These are phyloP conservation scores for Typhlomys cinereus DNA, from an alignment of 2,113 vertebrate species.

Conservation along the genomic window DNA sequence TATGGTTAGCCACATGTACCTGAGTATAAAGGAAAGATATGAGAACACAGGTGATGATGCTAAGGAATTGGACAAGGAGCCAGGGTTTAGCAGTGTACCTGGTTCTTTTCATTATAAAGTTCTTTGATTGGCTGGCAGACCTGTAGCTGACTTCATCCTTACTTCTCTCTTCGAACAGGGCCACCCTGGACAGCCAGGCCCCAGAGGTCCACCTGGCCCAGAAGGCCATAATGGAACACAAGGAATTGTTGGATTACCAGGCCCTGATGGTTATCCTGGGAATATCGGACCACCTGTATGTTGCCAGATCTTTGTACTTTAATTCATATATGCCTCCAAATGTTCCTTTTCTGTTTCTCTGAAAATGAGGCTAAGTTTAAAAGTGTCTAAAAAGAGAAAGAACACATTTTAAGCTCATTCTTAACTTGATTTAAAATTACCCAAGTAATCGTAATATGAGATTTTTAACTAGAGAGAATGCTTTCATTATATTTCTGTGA, in stretches of 20 bases:
- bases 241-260: slow-evolving; percentile 88
- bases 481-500: not conserved
- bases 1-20: not conserved
- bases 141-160: not conserved
- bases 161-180: slow-evolving; percentile 86
- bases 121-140: not conserved
- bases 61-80: not conserved
- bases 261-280: slow-evolving; percentile 84
- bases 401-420: slow-evolving; percentile 28
- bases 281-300: slow-evolving; percentile 86
- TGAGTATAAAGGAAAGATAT: slow-evolving; percentile 10
- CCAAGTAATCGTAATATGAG: slow-evolving; percentile 2
- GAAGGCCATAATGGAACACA: slow-evolving; percentile 95
- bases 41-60: not conserved
- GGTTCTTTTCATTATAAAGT: slow-evolving; percentile 24
- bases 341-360: not conserved
- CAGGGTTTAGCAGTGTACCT: slow-evolving; percentile 12
- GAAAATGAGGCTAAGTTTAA: slow-evolving; percentile 5
- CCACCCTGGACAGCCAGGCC: slow-evolving; percentile 91
- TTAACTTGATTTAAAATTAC: slow-evolving; percentile 50
- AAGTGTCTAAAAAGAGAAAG: slow-evolving; percentile 40
- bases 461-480: slow-evolving; percentile 11
- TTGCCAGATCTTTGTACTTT: slow-evolving; percentile 45
- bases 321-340: not conserved
- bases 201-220: slow-evolving; percentile 88